These are phyloP conservation scores for Cerceris rybyensis DNA, from an alignment of 2,888 invertebrate species.

Conservation along the genomic window DNA sequence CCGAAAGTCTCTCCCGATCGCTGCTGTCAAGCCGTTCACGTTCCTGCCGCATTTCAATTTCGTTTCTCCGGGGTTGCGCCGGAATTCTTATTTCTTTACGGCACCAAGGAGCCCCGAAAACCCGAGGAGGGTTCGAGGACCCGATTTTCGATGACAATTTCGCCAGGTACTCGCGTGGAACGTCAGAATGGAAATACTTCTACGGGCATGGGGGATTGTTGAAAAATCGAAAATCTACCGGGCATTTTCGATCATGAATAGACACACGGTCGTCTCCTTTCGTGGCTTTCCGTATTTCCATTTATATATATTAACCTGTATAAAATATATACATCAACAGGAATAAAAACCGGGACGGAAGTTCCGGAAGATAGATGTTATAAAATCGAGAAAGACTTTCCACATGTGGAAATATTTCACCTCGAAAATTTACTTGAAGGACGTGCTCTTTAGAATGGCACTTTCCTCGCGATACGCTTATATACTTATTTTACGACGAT, in stretches of 20 bases:
- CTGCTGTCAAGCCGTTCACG: constrained; percentile 53
- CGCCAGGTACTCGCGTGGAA: constrained; percentile 7
- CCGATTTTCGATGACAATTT: constrained; percentile 55
- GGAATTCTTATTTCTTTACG: constrained; percentile 57
- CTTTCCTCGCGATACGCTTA: too few relatives aligned
- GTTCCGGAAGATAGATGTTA: too few relatives aligned
- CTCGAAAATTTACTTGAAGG: too few relatives aligned
- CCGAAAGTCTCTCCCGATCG: constrained; percentile 46
- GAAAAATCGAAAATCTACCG: background rate
- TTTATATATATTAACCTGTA: background rate
- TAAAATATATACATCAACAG: too few relatives aligned
- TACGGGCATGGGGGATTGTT: background rate
- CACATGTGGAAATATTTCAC: too few relatives aligned
- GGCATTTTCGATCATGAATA: constrained; percentile 1
- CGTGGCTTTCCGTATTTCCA: background rate
- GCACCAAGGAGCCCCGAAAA: background rate
- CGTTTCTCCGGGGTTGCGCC: constrained; percentile 24
- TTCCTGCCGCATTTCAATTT: constrained; percentile 62
- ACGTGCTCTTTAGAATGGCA: too few relatives aligned
- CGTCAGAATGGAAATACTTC: constrained; percentile 12
- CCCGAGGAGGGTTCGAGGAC: constrained; percentile 1
- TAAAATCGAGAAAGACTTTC: too few relatives aligned
- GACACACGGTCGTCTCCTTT: background rate
- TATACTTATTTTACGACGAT: too few relatives aligned
- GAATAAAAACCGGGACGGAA: too few relatives aligned